Base-by-base conservation (phyloP, 2,888 invertebrate species). In the Atrina japonica region DNA sequence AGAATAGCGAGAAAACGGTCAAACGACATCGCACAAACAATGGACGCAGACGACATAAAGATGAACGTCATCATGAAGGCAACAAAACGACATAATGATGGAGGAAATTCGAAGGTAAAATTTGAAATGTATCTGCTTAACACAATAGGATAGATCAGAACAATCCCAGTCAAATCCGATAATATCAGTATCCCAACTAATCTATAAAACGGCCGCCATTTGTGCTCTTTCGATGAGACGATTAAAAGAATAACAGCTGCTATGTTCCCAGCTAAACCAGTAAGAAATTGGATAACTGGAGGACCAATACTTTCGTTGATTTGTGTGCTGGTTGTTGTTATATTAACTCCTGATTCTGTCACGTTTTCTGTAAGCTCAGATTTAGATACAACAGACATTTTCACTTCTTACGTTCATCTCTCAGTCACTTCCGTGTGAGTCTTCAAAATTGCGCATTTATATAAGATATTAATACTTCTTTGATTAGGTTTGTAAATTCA, bases 171-270 rank as follows among this genome's bases (percentile, higher is more conserved):
- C 21, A 47, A 47, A 49, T 61, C 61, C 21, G 49, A 30, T 18
- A 49, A 21, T 18, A 47, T 47, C n/a, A 61, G 61, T n/a, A 23
- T 29, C 11, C 41, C 25, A 23, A 61, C 49, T 21, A 61, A 35
- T 7, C 50, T 27, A 21, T 61, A 61, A 18, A 61, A 61, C 1
- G 61, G 61, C 3, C 27, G 23, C 61, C 61, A 61, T 49, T 49
- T 61, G 49, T 61, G 61, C 11, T 29, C 18, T 43, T 50, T 61
- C 0, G 61, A 27, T 6, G 61, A 61, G 21, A 27, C 11, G 14
- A 29, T 21, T 5, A 61, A 47, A 49, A 49, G 47, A 1, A 49
- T 21, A 18, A 61, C n/a, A 18, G 61, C 61, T 5, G 47, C 14
- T 7, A 49, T 30, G 29, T 61, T 61, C 18, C 61, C 61, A n/a